phyloP scores from a whole-genome alignment of 2,888 invertebrate species.

The Drosophila rubida region DNA sequence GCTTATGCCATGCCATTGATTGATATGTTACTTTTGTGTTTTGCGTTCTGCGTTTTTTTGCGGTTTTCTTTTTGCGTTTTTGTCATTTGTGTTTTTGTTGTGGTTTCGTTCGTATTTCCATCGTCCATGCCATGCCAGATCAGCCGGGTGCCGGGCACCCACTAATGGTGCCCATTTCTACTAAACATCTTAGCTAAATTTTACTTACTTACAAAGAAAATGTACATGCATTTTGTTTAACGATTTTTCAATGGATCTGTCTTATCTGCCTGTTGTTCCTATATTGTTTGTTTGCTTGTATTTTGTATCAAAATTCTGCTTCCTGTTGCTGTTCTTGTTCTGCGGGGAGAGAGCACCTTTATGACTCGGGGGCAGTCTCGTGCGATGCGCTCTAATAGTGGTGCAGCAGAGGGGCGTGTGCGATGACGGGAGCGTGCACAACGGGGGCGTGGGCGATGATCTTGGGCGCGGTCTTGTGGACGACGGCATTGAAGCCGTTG shows the following conservation, averaged over 20 bases:
- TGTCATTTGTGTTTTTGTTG: constrained; percentile 25
- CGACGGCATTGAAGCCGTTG: constrained; percentile 90
- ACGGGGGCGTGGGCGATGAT: constrained; percentile 81
- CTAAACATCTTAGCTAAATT: constrained; percentile 74
- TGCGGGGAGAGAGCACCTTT: constrained; percentile 65
- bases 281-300: constrained; percentile 46
- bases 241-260: constrained; percentile 55
- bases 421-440: constrained; percentile 84
- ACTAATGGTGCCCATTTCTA: constrained; percentile 71
- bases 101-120: constrained; percentile 68
- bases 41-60: constrained; percentile 21
- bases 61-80: constrained; percentile 30
- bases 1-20: constrained; percentile 60
- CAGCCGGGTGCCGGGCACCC: constrained; percentile 75
- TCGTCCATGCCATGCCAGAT: constrained; percentile 78
- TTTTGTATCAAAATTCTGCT: constrained; percentile 22
- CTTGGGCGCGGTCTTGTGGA: constrained; percentile 88
- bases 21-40: constrained; percentile 32
- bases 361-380: constrained; percentile 58
- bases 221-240: constrained; percentile 39
- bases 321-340: constrained; percentile 32
- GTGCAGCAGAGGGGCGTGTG: constrained; percentile 85
- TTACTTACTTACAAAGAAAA: constrained; percentile 71
- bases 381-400: constrained; percentile 81
- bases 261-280: constrained; percentile 68